These are phyloP conservation scores for Galerucella nymphaeae DNA, from an alignment of 2,888 invertebrate genomes.

Conservation along the genomic window DNA sequence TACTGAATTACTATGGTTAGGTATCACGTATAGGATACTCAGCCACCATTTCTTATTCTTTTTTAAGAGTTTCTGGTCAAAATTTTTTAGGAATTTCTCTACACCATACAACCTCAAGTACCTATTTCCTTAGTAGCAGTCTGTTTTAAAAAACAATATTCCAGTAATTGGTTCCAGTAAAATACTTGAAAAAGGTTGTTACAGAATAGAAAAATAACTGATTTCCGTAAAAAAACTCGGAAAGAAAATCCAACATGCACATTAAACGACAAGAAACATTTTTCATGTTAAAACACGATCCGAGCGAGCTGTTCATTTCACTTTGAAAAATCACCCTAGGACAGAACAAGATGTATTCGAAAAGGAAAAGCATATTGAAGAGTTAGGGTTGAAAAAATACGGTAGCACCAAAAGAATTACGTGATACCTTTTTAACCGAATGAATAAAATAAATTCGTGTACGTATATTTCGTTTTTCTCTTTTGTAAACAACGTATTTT, in stretches of 20 bases:
- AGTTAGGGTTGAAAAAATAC: conserved; percentile 35
- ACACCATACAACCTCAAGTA: too few species aligned
- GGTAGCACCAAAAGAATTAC: not conserved
- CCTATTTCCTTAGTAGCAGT: too few species aligned
- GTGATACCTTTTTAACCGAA: not conserved
- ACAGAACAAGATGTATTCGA: conserved; percentile 58
- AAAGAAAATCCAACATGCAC: conserved; percentile 42
- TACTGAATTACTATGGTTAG: too few species aligned
- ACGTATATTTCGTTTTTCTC: too few species aligned
- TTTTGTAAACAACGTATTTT: too few species aligned
- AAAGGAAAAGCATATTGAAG: conserved; percentile 45
- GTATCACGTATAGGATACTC: too few species aligned
- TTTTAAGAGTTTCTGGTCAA: too few species aligned
- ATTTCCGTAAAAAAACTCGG: conserved; percentile 12
- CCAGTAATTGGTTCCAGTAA: not conserved
- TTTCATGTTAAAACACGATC: conserved; percentile 61
- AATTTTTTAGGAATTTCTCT: too few species aligned
- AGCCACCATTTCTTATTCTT: too few species aligned
- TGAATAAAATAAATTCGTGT: not conserved
- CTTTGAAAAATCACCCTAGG: conserved; percentile 59
- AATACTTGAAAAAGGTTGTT: not conserved
- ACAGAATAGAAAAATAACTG: conserved; percentile 4
- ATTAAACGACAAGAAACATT: conserved; percentile 60
- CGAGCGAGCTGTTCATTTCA: conserved; percentile 62
- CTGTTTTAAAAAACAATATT: too few species aligned